Percentiles rank a stretch among this genome's conserved stretches.
phyloP scores from a whole-genome alignment of 2,888 invertebrate genomes.

The Sepioteuthis lessoniana region DNA sequence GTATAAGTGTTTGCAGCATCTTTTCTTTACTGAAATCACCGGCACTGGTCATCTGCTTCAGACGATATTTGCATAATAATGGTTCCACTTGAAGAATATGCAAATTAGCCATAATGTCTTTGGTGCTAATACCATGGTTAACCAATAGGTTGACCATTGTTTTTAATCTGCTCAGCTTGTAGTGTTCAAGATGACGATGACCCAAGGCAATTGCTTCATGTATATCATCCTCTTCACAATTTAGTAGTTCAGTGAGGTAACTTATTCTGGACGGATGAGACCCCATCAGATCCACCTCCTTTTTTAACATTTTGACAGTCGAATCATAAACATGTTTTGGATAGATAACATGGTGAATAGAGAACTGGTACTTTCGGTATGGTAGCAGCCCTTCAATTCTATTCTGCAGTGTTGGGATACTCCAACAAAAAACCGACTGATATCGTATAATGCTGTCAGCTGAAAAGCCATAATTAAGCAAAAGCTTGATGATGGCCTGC shows the following conservation, averaged over 20 bases:
- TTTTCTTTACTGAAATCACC: not conserved
- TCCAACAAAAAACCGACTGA: not conserved
- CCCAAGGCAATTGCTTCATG: not conserved
- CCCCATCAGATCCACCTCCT: not conserved
- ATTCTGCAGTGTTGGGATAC: not conserved
- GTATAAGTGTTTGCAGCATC: not conserved
- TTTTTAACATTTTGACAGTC: not conserved
- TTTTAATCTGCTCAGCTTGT: not conserved
- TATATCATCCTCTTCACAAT: not conserved
- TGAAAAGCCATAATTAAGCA: not conserved
- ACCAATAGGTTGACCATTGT: not conserved
- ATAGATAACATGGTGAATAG: not conserved
- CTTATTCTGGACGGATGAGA: not conserved
- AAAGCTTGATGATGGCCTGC: not conserved
- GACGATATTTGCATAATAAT: not conserved
- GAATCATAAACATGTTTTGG: not conserved
- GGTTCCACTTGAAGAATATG: not conserved
- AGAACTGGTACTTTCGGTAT: constrained; percentile 17
- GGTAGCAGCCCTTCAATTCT: not conserved
- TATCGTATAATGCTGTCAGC: not conserved
- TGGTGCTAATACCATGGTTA: not conserved
- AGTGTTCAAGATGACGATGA: not conserved
- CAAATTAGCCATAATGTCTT: not conserved
- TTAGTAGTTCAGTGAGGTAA: not conserved
- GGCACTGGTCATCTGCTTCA: not conserved